Percentiles rank a stretch among this genome's conserved stretches.
Conservation (phyloP, 2,113 vertebrate species). For the Cyprinodon tularosa region DNA sequence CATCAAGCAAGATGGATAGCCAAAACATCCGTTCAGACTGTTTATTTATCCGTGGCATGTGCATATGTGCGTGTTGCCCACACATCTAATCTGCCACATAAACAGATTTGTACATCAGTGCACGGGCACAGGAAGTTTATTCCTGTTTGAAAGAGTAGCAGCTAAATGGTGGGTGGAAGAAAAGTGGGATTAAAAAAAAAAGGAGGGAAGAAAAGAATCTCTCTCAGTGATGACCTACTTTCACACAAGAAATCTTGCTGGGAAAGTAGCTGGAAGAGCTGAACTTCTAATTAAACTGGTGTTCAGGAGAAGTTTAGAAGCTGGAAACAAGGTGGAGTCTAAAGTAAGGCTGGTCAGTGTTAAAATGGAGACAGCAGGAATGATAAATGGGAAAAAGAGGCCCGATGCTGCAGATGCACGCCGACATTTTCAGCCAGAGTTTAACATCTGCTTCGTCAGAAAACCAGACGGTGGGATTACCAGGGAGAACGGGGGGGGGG, state of each 20-base stretch:
- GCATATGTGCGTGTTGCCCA: constrained; percentile 21
- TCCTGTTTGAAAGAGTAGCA: constrained; percentile 49
- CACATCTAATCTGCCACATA: constrained; percentile 49
- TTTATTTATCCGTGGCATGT: constrained; percentile 36
- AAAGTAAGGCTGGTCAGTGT: constrained; percentile 40
- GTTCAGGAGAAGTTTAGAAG: constrained; percentile 41
- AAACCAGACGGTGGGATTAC: constrained; percentile 35
- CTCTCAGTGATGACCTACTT: constrained; percentile 73
- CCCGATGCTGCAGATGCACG: constrained; percentile 12
- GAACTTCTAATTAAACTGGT: constrained; percentile 58
- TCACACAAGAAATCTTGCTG: constrained; percentile 51
- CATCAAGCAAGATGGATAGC: constrained; percentile 62
- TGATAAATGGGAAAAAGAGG: constrained; percentile 28
- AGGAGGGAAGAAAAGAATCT: constrained; percentile 31
- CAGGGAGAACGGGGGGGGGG: constrained; percentile 17
- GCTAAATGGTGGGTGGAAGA: constrained; percentile 58
- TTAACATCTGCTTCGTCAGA: constrained; percentile 10
- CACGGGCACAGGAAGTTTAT: constrained; percentile 38
- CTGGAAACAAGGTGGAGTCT: constrained; percentile 31
- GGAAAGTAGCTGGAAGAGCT: constrained; percentile 52
- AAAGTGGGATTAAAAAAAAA: constrained; percentile 41
- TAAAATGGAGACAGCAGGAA: not conserved
- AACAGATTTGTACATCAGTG: constrained; percentile 56
- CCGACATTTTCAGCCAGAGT: constrained; percentile 40
- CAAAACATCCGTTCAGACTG: constrained; percentile 55